Percentiles rank a stretch among this genome's conserved stretches.
Evolutionary conservation across 2,888 invertebrate species (phyloP).

Genomic region (Dorcus parallelipipedus): DNA sequence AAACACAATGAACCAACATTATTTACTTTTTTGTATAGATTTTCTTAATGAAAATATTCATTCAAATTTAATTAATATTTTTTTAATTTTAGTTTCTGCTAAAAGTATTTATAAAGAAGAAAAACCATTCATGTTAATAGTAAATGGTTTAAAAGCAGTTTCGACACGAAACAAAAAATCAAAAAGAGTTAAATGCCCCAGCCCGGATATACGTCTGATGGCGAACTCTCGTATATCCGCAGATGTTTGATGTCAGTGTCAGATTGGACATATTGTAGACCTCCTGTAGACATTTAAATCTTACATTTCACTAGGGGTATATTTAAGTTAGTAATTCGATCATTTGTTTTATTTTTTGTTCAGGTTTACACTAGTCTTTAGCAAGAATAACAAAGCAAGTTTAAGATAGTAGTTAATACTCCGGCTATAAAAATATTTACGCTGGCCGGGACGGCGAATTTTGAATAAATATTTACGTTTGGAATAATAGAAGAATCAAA

Average conservation of each 20-base stretch:
- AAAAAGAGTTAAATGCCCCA: background rate
- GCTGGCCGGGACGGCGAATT: no score
- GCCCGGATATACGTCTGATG: slow-evolving; percentile 1
- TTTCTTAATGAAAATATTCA: no score
- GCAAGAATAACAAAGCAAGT: slow-evolving; percentile 1
- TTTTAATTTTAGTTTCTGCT: no score
- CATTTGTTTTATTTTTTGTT: slow-evolving; percentile 25
- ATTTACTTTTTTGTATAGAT: no score
- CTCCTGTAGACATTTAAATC: slow-evolving; percentile 25
- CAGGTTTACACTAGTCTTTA: slow-evolving; percentile 1
- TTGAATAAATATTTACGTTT: no score
- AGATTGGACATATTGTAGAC: slow-evolving; percentile 28
- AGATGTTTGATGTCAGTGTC: slow-evolving; percentile 30
- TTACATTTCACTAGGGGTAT: slow-evolving; percentile 24
- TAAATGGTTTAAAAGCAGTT: no score
- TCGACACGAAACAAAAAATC: background rate
- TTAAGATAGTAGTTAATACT: background rate
- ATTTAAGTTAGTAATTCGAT: slow-evolving; percentile 26
- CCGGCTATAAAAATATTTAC: background rate
- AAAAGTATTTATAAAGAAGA: no score
- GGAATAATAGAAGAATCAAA: no score
- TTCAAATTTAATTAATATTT: no score
- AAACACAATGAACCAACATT: no score
- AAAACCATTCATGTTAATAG: no score
- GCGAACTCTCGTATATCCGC: slow-evolving; percentile 8